Base-by-base conservation (phyloP, 2,888 invertebrate genomes). In the Hydriomena furcata region DNA sequence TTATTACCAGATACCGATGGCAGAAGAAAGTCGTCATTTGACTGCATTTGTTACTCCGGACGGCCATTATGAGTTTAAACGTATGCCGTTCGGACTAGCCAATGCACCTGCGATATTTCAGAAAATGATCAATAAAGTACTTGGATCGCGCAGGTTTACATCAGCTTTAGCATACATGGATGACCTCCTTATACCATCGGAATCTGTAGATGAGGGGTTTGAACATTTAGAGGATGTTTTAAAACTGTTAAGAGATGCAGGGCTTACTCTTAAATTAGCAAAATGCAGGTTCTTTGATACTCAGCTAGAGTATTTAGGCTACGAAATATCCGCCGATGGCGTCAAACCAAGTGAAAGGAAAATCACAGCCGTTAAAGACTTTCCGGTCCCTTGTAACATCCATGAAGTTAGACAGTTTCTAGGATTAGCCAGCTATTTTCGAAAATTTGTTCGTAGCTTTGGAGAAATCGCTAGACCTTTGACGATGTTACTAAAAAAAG, bases 41-140 rank as follows among this genome's bases (percentile, higher is more conserved):
- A 82, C 79, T 0, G 71, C 75, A 0, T 79, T 82, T 42, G 68
- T 74, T 0, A 84, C 77, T 0, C 71, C 60, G 4, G 65, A 65
- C 24, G 60, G 60, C 1, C 56, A 60, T 7, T 81, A 60, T 32
- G 72, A 82, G 50, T 79, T 68, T 43, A 64, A 71, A 8, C 52
- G 68, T 0, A 17, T 17, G 17, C 17, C 17, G 17, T 17, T 17
- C 17, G 17, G 25, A 2, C n/a, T 73, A 80, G 74, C 76, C 3
- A 25, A 25, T 76, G 55, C 61, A 0, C 55, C 58, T 0, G 55
- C 58, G 0, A 38, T 50, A 0, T 61, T 58, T 10, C 61, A 61
- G 13, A 28, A 58, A 1, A 46, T 44, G 17, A 53, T 60, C 1
- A 51, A 61, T 35, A 10, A 11, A 3, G 41, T 56, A 0, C n/a